Evolutionary conservation across 2,113 vertebrate species (phyloP).

Genomic region (Petrocephalus microphthalmus): DNA sequence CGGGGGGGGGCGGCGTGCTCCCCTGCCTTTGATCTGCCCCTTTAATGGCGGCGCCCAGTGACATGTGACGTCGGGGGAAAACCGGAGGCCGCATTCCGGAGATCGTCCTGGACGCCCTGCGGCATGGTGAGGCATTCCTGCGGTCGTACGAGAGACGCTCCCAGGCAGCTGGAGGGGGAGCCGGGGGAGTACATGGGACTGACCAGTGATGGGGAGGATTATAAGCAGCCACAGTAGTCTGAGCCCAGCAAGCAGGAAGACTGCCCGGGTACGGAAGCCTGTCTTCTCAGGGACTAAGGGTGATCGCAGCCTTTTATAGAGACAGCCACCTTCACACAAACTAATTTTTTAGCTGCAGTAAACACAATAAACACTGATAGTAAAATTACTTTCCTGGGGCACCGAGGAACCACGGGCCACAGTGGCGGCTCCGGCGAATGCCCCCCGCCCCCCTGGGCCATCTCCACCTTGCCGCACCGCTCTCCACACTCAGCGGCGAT

Average conservation of each 20-base stretch:
- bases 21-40: constrained; percentile 38
- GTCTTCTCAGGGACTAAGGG: background rate
- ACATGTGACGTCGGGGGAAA: constrained; percentile 50
- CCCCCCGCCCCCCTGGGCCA: background rate
- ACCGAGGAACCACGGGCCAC: background rate
- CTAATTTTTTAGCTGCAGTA: background rate
- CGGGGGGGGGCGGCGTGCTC: background rate
- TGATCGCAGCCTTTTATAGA: background rate
- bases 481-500: background rate
- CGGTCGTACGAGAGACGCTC: background rate
- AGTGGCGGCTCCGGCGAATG: background rate
- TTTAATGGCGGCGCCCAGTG: constrained; percentile 40
- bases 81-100: background rate
- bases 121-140: background rate
- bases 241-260: too few species aligned
- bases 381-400: background rate
- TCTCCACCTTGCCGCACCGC: background rate
- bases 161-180: background rate
- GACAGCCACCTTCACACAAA: background rate
- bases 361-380: background rate
- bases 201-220: background rate
- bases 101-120: background rate
- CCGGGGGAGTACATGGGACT: background rate
- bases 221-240: too few species aligned
- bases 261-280: background rate